These are phyloP conservation scores for Bimastos eiseni DNA, from an alignment of 2,888 invertebrate genomes.

Conservation along the genomic window DNA sequence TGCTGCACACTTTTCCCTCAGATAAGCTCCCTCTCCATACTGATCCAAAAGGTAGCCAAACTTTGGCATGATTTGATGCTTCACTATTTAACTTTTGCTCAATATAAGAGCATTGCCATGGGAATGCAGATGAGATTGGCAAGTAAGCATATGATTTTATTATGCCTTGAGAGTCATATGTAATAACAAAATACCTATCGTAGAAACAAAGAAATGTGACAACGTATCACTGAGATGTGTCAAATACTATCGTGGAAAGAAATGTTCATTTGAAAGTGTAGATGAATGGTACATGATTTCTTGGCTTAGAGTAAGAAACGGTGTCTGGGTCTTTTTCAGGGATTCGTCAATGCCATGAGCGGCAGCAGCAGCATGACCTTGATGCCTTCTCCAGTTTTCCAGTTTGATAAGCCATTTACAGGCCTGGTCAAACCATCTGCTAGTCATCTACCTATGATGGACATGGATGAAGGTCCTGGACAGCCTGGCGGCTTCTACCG, in stretches of 20 bases:
- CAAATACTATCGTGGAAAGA: not conserved
- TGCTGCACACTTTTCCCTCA: not conserved
- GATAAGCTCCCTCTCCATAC: not conserved
- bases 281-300: not conserved
- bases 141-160: not conserved
- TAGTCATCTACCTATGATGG: slow-evolving; percentile 18
- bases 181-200: not conserved
- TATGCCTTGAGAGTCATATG: not conserved
- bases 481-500: slow-evolving; percentile 17
- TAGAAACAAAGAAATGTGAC: not conserved
- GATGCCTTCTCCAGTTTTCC: slow-evolving; percentile 23
- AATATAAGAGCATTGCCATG: not conserved
- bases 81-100: not conserved
- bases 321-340: not conserved
- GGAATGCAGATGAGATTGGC: not conserved
- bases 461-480: not conserved
- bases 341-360: not conserved
- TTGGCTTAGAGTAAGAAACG: not conserved
- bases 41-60: not conserved
- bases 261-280: not conserved
- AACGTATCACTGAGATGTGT: slow-evolving; percentile 13
- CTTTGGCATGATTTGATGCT: not conserved
- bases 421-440: slow-evolving; percentile 14
- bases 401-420: not conserved
- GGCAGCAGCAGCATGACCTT: slow-evolving; percentile 16